Evolutionary conservation across 1,140 invertebrate genomes (phyloP).

Genomic region (Drosophila elegans): DNA sequence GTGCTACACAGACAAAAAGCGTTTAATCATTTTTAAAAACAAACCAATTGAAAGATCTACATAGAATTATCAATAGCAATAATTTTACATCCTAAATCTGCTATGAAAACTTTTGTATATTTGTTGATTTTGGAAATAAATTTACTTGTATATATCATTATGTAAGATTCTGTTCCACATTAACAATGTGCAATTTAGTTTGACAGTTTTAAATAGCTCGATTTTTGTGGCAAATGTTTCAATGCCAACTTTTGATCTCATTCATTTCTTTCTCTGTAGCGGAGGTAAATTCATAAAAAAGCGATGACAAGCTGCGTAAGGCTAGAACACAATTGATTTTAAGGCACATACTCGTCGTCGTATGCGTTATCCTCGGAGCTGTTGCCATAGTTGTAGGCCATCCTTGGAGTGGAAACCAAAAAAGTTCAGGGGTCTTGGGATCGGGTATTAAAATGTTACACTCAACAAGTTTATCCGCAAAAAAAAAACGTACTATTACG

Average conservation of each 20-base stretch:
- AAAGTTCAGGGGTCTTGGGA: neutral
- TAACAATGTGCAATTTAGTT: no score
- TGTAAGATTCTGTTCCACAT: no score
- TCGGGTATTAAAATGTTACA: slow-evolving; percentile 31
- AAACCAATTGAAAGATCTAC: neutral
- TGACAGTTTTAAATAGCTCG: no score
- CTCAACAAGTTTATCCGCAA: slow-evolving; percentile 32
- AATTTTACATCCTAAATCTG: no score
- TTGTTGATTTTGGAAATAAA: no score
- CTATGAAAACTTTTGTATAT: no score
- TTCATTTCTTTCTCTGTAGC: slow-evolving; percentile 16
- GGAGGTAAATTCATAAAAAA: slow-evolving; percentile 8
- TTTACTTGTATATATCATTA: no score
- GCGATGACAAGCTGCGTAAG: slow-evolving; percentile 18
- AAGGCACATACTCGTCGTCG: slow-evolving; percentile 72
- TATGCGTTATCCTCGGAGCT: slow-evolving; percentile 66
- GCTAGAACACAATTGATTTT: slow-evolving; percentile 28
- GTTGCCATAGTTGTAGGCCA: slow-evolving; percentile 71
- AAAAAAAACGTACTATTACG: slow-evolving; percentile 53
- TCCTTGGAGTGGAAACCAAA: slow-evolving; percentile 18
- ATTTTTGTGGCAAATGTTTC: no score
- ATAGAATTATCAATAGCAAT: no score
- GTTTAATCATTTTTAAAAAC: neutral
- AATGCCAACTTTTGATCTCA: no score
- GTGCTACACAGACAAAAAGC: slow-evolving; percentile 1